A percentile compares a stretch with the other conserved stretches of the same genome.
These are phyloP conservation scores for Rhineura floridana DNA, from an alignment of 2,113 vertebrate genomes.

Conservation along the genomic window DNA sequence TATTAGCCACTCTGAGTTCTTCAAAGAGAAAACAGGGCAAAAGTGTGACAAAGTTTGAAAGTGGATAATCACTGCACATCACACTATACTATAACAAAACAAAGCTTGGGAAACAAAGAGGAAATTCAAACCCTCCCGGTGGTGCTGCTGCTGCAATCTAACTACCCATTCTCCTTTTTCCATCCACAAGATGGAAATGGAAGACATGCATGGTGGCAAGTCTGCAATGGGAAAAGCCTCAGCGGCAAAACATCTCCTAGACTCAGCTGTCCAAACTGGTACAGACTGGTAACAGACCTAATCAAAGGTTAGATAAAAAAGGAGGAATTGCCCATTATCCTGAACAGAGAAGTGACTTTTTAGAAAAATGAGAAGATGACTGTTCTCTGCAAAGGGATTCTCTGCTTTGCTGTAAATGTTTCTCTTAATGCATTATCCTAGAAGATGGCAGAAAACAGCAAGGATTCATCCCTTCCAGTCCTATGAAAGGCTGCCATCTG, in stretches of 20 bases:
- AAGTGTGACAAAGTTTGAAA: neutral
- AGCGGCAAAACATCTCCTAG: neutral
- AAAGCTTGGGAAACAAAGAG: neutral
- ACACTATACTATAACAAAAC: neutral
- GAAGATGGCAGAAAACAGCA: neutral
- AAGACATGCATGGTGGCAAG: neutral
- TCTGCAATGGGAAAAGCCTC: neutral
- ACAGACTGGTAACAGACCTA: neutral
- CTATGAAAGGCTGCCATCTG: neutral
- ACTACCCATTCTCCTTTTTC: neutral
- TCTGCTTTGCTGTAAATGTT: neutral
- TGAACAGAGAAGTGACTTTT: neutral
- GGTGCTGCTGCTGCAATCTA: neutral
- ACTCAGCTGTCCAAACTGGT: neutral
- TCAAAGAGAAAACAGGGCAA: neutral
- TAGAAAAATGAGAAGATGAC: neutral
- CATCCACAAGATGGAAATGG: neutral
- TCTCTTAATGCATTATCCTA: neutral
- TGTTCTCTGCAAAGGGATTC: neutral
- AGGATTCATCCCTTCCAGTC: too few species aligned
- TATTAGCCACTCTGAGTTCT: neutral
- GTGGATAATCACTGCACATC: neutral
- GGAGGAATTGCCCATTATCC: neutral
- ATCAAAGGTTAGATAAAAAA: neutral
- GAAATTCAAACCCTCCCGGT: neutral